Percentiles rank a stretch among this genome's conserved stretches.
Conservation (phyloP, 92 coral and sea anemone species). For the Meandrina meandrites region DNA sequence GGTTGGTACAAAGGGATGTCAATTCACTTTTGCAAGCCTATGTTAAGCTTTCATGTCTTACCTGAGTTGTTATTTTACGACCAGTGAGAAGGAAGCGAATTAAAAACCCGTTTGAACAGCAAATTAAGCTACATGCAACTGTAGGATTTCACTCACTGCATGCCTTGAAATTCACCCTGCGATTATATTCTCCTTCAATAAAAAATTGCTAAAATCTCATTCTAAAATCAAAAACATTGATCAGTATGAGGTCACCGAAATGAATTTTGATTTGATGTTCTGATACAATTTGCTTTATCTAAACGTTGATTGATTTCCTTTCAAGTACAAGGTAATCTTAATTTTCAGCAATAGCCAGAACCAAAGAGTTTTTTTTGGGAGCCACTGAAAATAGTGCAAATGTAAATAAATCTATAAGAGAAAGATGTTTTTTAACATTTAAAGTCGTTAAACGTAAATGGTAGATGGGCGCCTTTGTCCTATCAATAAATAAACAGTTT, state of each 20-base stretch:
- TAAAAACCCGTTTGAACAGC: neutral
- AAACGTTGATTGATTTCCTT: neutral
- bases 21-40: neutral
- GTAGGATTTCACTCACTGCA: neutral
- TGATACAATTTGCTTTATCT: neutral
- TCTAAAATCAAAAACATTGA: neutral
- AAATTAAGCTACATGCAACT: neutral
- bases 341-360: neutral
- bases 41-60: neutral
- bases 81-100: too few relatives aligned
- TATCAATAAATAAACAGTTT: neutral
- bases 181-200: neutral
- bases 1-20: neutral
- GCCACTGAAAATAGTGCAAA: neutral
- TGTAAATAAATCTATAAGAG: neutral
- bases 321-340: neutral
- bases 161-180: neutral
- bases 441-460: neutral
- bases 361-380: neutral
- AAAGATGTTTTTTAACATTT: neutral
- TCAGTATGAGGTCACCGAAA: neutral
- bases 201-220: neutral
- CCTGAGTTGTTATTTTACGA: neutral
- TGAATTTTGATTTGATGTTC: slow-evolving; percentile 6
- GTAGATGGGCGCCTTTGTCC: neutral